Evolutionary conservation across 2,888 invertebrate genomes (phyloP), one percentile per base, ranked within the genome.

Genomic region (Conistra vaccinii): DNA sequence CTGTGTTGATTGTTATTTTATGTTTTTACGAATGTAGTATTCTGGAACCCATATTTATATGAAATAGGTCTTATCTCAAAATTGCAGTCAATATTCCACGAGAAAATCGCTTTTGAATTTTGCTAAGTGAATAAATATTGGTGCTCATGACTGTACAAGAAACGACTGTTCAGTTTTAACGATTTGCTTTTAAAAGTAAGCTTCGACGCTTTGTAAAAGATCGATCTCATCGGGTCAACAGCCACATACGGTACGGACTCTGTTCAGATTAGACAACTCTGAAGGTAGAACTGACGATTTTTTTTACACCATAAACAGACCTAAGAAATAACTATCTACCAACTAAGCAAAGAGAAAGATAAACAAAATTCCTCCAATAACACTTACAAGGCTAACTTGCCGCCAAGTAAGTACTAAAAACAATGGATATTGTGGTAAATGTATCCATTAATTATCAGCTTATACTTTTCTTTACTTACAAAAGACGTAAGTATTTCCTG

Each of bases 401-500:
- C 20, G 35, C 63, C 45, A 65, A 65, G 14, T 29, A 10, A 10
- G 32, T 51, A 48, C 45, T 58, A 70, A 78, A 35, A 78, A 70
- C 61, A 80, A 83, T 71, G 17, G 67, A 45, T 45, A 53, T 26
- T 72, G 32, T 55, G 10, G 48, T 68, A 55, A 55, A 81, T 73
- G 48, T 48, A 29, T 60, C 29, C 72, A 72, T 83, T 65, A 83
- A 55, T 81, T 79, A 81, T 42, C 57, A 66, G 65, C 60, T 72
- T 68, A n/a, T n/a, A 51, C 57, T 73, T 79, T 51, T 32, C 65
- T 68, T 79, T 42, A 45, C 65, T 68, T 42, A 81, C 81, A 70
- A 70, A 68, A 68, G 69, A 48, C 29, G 61, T 69, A 55, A 58
- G 42, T 32, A 70, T 48, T 70, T 82, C 69, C 65, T 35, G 69